Evolutionary conservation across 2,797 vertebrate genomes (phyloP).

Genomic region (Nyctibius grandis): DNA sequence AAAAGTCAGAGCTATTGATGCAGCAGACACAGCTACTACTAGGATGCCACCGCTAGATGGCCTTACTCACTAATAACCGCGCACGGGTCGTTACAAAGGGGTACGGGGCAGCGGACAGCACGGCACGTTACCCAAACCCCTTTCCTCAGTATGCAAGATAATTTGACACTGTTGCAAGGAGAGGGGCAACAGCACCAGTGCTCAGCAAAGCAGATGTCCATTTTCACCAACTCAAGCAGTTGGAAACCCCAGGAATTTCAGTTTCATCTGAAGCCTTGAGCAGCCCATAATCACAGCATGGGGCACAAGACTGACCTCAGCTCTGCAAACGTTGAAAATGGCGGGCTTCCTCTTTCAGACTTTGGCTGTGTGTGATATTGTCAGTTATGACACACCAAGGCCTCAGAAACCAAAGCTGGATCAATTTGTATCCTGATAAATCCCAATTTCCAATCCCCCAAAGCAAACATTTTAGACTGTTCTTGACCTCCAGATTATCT

Average conservation of each 20-base stretch:
- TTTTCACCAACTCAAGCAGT: background rate
- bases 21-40: background rate
- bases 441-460: background rate
- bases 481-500: background rate
- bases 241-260: background rate
- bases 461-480: background rate
- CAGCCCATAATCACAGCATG: background rate
- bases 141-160: background rate
- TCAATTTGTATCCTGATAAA: background rate
- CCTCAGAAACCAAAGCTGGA: background rate
- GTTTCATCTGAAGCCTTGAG: background rate
- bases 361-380: background rate
- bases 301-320: background rate
- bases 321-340: background rate
- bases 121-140: fast-evolving
- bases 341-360: background rate
- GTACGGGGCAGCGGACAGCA: background rate
- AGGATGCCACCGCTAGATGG: background rate
- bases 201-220: background rate
- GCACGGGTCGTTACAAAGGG: too few species aligned
- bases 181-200: background rate
- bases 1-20: fast-evolving
- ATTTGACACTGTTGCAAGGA: background rate
- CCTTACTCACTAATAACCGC: background rate
- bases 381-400: too few species aligned